These are phyloP conservation scores for Brachirus orientalis DNA, from an alignment of 2,113 vertebrate species.

Conservation along the genomic window DNA sequence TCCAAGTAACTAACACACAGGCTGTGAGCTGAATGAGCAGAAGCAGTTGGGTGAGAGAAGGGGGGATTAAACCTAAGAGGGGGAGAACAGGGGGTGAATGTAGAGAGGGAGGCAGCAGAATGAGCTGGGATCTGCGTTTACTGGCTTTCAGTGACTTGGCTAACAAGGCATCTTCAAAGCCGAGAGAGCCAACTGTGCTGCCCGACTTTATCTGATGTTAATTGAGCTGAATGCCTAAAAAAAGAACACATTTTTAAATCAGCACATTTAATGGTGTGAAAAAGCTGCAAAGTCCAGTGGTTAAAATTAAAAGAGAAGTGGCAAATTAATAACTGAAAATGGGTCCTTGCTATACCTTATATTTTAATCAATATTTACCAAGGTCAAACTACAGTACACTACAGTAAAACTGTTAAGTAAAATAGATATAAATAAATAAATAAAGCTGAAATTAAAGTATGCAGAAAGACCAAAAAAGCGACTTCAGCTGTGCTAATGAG, in stretches of 20 bases:
- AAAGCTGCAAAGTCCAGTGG: neutral
- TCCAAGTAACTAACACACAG: slow-evolving; percentile 9
- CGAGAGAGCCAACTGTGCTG: slow-evolving; percentile 7
- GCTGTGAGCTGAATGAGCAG: slow-evolving; percentile 35
- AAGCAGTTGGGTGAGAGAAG: neutral
- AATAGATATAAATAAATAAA: neutral
- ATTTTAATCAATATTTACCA: too few relatives aligned
- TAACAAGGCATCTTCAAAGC: slow-evolving; percentile 29
- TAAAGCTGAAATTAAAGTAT: too few relatives aligned
- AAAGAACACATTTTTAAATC: slow-evolving; percentile 6
- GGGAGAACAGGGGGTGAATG: neutral
- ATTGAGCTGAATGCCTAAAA: slow-evolving; percentile 29
- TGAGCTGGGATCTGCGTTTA: slow-evolving; percentile 34
- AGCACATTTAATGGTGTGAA: slow-evolving; percentile 8
- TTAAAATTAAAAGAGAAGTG: neutral
- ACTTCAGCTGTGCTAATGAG: neutral
- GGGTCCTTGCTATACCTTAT: too few relatives aligned
- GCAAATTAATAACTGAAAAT: neutral
- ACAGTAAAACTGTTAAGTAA: too few relatives aligned
- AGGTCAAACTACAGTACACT: too few relatives aligned
- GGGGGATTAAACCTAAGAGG: slow-evolving; percentile 19
- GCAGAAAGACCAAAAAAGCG: neutral
- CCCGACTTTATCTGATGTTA: slow-evolving; percentile 17
- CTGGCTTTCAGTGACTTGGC: slow-evolving; percentile 26
- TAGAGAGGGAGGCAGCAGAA: slow-evolving; percentile 1